Evolutionary conservation across 2,888 invertebrate species (phyloP), one percentile per base, ranked within the genome.

Genomic region (Coremacera marginata): DNA sequence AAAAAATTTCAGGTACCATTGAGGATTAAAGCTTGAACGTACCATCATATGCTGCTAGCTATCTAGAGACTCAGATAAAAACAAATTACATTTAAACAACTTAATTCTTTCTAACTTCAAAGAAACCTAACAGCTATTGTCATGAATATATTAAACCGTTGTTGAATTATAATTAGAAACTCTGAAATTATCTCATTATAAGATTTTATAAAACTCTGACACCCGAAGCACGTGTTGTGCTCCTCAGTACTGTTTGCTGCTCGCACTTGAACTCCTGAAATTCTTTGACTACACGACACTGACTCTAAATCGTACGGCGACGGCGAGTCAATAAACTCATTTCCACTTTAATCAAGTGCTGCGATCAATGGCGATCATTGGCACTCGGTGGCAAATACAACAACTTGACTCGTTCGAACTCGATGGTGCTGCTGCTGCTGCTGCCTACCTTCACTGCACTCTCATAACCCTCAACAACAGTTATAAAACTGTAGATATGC

Each of bases 381-480:
- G 80, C 83, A 82, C 81, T 81, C 75, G 74, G 5, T 68, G 68
- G 63, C 52, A 49, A 37, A 16, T n/a, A 25, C 22, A 44, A 34
- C 37, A 70, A 62, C 63, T 72, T 62, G 62, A 60, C 34, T 70
- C 49, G 72, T n/a, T 49, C 31, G 16, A 25, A 49, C n/a, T 55
- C 11, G 16, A 16, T 27, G 49, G 25, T 44, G 72, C 44, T 37
- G n/a, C 51, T n/a, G 44, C 34, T 22, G 25, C 22, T 34, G 74
- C 44, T 67, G 63, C 60, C 60, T 57, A 57, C 57, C 67, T 37
- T 60, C 60, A 34, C 34, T 77, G 80, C 81, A 81, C 84, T 84
- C 83, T 78, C 71, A 82, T 85, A 85, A 82, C 85, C 85, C 85
- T 85, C 84, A 85, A 83, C 82, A 84, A 85, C 85, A 85, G 85